These are phyloP conservation scores for Oryzias celebensis DNA, from an alignment of 2,113 vertebrate species.

Conservation along the genomic window DNA sequence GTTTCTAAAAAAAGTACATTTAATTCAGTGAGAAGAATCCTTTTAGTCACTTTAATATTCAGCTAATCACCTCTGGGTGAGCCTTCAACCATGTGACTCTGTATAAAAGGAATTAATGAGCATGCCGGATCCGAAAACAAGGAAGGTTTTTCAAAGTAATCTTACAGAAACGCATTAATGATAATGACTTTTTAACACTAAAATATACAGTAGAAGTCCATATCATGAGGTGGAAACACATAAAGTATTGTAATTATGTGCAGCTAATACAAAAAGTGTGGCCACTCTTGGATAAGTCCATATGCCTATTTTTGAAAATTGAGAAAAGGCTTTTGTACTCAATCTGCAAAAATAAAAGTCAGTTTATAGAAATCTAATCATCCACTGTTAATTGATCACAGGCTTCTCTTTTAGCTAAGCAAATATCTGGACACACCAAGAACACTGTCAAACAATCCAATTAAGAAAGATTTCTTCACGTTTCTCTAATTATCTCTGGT, in stretches of 20 bases:
- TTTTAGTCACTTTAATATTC: conserved; percentile 15
- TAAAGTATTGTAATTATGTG: neutral
- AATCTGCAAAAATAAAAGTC: neutral
- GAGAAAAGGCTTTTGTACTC: too few species aligned
- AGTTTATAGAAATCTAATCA: neutral
- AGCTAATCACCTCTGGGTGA: conserved; percentile 14
- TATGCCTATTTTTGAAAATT: neutral
- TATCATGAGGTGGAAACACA: neutral
- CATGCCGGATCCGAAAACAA: neutral
- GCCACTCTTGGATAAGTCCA: neutral
- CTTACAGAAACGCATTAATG: neutral
- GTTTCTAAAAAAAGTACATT: neutral
- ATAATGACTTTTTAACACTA: neutral
- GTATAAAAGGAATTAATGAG: conserved; percentile 8
- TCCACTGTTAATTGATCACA: too few species aligned
- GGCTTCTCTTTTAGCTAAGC: too few species aligned
- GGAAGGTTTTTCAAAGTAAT: neutral
- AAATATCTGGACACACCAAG: too few species aligned
- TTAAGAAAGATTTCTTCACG: too few species aligned
- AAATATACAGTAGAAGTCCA: too few species aligned
- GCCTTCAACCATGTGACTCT: neutral
- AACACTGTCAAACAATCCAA: too few species aligned
- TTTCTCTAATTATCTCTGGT: too few species aligned
- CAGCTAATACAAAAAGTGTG: neutral
- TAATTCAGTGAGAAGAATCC: conserved; percentile 7